phyloP scores from a whole-genome alignment of 23 tunicate genomes.

The Styela clava region DNA sequence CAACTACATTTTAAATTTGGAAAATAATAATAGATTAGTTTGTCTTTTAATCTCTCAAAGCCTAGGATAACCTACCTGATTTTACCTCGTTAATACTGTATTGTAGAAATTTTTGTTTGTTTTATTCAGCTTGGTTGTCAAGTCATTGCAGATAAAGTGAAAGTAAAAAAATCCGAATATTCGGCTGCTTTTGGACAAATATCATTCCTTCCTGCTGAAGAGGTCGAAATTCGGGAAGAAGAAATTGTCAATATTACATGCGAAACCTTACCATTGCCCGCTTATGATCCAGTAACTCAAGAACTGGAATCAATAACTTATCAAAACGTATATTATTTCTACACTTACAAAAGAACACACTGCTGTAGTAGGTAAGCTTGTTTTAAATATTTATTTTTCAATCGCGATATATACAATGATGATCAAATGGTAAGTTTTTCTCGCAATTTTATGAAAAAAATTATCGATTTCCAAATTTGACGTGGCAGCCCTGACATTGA shows the following conservation, averaged over 20 bases:
- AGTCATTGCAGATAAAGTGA: neutral
- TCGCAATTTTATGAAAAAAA: no score
- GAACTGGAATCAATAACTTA: neutral
- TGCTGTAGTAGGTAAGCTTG: neutral
- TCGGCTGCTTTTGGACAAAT: neutral
- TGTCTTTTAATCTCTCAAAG: no score
- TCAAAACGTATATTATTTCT: neutral
- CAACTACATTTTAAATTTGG: no score
- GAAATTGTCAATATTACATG: neutral
- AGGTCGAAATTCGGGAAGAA: neutral
- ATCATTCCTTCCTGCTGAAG: neutral
- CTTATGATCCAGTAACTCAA: neutral
- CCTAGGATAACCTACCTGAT: no score
- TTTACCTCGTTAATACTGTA: no score
- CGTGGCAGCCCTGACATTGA: no score
- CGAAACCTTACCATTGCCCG: neutral
- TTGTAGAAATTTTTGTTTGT: no score
- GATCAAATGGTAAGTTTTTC: no score
- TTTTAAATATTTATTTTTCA: no score
- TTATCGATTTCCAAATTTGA: no score
- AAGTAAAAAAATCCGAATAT: neutral
- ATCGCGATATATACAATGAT: no score
- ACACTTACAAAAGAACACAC: neutral
- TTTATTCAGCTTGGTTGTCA: neutral
- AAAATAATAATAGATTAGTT: no score